Conservation (phyloP, 2,797 vertebrate genomes). For the Sebastes hubbsi region DNA sequence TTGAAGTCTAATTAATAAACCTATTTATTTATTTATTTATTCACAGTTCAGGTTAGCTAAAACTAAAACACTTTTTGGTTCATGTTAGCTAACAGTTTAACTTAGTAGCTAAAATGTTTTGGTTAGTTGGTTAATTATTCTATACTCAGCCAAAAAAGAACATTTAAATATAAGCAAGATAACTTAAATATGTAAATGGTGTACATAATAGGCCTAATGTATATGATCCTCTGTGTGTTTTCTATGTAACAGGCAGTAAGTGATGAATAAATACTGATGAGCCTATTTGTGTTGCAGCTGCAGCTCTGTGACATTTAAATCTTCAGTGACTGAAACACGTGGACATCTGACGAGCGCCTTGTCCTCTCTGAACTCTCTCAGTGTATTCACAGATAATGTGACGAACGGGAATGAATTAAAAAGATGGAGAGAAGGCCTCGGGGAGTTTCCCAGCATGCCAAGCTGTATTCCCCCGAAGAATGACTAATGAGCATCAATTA, state of each 20-base stretch:
- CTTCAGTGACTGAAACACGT: background rate
- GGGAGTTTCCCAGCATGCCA: conserved; percentile 27
- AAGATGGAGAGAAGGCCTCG: background rate
- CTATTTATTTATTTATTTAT: background rate
- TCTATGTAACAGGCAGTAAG: background rate
- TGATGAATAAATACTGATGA: background rate
- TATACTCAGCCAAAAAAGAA: background rate
- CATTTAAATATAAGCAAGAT: background rate
- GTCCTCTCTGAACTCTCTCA: background rate
- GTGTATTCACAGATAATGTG: background rate
- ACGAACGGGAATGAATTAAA: background rate
- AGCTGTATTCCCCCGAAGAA: background rate
- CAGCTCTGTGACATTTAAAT: conserved; percentile 16
- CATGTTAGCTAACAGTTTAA: background rate
- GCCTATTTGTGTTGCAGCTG: background rate
- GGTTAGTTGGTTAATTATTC: background rate
- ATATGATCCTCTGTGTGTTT: background rate
- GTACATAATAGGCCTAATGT: background rate
- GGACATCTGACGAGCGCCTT: background rate
- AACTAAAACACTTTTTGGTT: background rate
- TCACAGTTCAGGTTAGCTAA: background rate
- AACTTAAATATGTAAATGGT: background rate
- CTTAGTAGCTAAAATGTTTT: background rate
- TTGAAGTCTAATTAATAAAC: background rate
- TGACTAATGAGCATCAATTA: conserved; percentile 15